phyloP scores from a whole-genome alignment of 2,888 invertebrate species.

The Hemithea aestivaria region DNA sequence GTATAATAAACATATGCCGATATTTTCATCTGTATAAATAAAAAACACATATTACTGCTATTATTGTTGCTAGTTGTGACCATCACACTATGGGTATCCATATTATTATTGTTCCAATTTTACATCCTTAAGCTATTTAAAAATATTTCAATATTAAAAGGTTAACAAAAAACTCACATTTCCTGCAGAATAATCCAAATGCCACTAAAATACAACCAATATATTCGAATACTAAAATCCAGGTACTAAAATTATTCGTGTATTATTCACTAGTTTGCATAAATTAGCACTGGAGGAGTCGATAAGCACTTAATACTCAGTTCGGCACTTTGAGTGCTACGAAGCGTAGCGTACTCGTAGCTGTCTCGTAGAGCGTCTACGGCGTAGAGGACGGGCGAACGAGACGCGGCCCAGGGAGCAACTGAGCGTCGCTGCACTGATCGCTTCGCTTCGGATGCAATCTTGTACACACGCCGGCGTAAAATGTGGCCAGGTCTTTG shows the following conservation, averaged over 20 bases:
- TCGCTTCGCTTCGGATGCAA: constrained; percentile 40
- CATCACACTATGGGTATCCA: no score
- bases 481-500: no score
- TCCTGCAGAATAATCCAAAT: constrained; percentile 22
- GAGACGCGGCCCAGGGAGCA: constrained; percentile 43
- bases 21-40: no score
- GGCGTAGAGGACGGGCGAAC: constrained; percentile 36
- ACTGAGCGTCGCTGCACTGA: constrained; percentile 52
- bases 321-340: constrained; percentile 38
- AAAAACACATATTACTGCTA: no score
- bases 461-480: constrained; percentile 1
- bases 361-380: constrained; percentile 23
- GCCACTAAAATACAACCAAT: constrained; percentile 17
- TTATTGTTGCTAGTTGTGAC: no score
- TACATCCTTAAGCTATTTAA: no score
- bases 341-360: constrained; percentile 33
- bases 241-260: no score
- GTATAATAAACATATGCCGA: no score
- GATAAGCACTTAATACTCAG: constrained; percentile 28
- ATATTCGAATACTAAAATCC: no score
- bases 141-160: no score
- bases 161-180: constrained; percentile 14
- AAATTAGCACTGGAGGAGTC: constrained; percentile 21
- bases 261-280: constrained; percentile 23
- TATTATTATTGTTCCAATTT: no score